These are phyloP conservation scores for Montipora efflorescens DNA, from an alignment of 64 coral and sea anemone species.

Conservation along the genomic window DNA sequence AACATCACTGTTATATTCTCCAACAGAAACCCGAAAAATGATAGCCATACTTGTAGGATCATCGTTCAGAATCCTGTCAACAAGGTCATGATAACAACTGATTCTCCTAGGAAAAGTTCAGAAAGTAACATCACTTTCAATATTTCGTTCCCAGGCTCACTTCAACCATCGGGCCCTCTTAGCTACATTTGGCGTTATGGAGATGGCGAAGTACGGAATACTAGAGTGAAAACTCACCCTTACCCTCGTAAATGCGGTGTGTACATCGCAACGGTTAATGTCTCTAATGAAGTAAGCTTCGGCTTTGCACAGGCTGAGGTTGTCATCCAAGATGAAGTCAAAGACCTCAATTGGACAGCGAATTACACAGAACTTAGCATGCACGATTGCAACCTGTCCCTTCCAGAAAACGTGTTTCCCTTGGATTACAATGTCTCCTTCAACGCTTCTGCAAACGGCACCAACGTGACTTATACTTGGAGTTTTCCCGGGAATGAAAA, in stretches of 20 bases:
- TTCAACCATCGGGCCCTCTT: too few species aligned
- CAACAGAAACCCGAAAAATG: too few species aligned
- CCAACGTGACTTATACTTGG: slow-evolving; percentile 49
- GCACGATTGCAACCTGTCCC: too few species aligned
- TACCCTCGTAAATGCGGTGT: slow-evolving; percentile 7
- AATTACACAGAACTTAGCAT: neutral
- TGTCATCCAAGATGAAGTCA: slow-evolving; percentile 28
- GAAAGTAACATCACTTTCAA: too few species aligned
- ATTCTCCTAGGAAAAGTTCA: too few species aligned
- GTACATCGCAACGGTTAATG: slow-evolving; percentile 43
- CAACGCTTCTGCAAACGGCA: slow-evolving; percentile 8
- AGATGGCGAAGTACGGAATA: neutral
- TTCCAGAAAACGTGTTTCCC: slow-evolving; percentile 1
- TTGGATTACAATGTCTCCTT: slow-evolving; percentile 25
- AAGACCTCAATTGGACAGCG: neutral
- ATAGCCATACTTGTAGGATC: too few species aligned
- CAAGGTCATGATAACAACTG: too few species aligned
- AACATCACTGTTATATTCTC: too few species aligned
- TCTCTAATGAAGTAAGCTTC: slow-evolving; percentile 47
- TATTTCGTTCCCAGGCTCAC: too few species aligned
- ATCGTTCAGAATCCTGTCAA: too few species aligned
- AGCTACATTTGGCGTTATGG: too few species aligned
- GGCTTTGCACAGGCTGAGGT: neutral
- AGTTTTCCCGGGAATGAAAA: neutral
- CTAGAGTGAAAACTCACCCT: neutral